Evolutionary conservation across 2,797 vertebrate genomes (phyloP), one percentile per base, ranked within the genome.

Genomic region (Dermochelys coriacea): DNA sequence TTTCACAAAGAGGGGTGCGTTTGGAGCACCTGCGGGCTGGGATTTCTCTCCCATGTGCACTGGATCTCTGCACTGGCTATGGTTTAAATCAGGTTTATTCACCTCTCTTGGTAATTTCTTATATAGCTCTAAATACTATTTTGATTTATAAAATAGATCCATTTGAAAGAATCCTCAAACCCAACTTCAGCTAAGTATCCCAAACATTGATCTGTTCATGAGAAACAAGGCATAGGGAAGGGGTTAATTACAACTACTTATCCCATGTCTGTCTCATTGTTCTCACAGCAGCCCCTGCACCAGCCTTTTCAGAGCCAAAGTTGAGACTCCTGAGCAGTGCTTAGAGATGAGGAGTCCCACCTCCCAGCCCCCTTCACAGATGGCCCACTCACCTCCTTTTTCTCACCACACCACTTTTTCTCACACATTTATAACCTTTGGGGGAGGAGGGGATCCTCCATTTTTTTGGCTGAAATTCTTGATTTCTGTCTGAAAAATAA

Each of bases 391-490:
- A 34, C 31, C 31, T 10, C 5, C 29, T 61, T 61, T 61, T 61
- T 34, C 59, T 61, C 31, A 61, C 7, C 3, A 34, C 59, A 34
- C 31, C 59, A 34, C 23, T 5, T 71, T 59, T 51, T 8, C 34
- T 83, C 31, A 34, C 0, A 1, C 31, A 34, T 61, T 64, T 64
- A n/a, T 10, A 68, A 19, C 23, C 23, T 0, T 0, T 0, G 12
- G 27, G 2, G 8, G 29, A 16, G 7, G 25, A 1, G 3, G 50
- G 9, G 2, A 18, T n/a, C 61, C 34, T 50, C 54, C 55, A 47
- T n/a, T n/a, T 64, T 25, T 37, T 50, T 14, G 90, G 85, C 1
- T 8, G 25, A 49, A 75, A 50, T 37, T 78, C 61, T 41, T 16
- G 2, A 1, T 6, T 23, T 45, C 37, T 23, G 41, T 5, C 1